phyloP scores from a whole-genome alignment of 2,113 vertebrate species.

The Nycticorax nycticorax region DNA sequence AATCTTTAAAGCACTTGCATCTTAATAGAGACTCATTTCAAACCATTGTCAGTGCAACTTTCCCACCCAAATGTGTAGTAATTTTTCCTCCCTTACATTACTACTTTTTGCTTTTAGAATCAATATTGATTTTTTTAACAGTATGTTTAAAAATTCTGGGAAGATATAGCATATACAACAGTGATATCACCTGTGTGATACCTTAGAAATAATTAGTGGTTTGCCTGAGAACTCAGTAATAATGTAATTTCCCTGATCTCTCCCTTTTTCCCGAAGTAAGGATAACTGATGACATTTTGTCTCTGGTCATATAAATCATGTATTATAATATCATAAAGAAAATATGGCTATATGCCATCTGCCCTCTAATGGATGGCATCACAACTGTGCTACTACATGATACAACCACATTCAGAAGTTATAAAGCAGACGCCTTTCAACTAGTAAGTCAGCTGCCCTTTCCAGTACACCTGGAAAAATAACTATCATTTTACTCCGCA shows the following conservation, averaged over 20 bases:
- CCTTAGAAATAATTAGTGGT: neutral
- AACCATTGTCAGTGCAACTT: neutral
- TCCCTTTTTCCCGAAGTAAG: neutral
- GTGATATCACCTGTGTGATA: neutral
- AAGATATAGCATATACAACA: neutral
- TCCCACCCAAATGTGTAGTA: neutral
- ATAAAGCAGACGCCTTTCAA: neutral
- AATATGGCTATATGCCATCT: neutral
- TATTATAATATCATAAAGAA: neutral
- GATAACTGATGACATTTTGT: neutral
- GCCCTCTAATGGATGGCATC: neutral
- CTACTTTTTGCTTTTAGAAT: neutral
- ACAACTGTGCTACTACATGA: neutral
- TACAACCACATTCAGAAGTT: neutral
- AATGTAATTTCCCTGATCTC: neutral
- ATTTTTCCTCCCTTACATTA: neutral
- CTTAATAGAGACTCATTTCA: neutral
- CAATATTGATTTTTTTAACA: neutral
- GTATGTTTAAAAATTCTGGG: neutral
- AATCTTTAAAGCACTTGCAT: neutral
- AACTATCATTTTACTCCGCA: neutral
- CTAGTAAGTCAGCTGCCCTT: neutral
- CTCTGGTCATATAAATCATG: neutral
- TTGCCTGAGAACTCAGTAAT: neutral
- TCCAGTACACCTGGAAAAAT: neutral